Conservation (phyloP, 2,888 invertebrate genomes). For the Disparrhopalites patrizii region DNA sequence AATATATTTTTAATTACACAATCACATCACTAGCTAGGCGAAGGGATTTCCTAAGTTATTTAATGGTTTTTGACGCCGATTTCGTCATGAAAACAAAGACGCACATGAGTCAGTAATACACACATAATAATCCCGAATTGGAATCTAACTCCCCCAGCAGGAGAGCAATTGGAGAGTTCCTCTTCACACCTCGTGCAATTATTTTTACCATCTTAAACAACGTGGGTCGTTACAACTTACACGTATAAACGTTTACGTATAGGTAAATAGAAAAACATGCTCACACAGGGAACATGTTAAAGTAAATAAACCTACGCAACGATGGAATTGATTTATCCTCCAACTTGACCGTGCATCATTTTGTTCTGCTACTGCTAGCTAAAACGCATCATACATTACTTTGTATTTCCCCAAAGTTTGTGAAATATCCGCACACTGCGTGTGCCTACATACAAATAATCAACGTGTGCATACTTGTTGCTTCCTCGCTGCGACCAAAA, state of each 20-base stretch:
- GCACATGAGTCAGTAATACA: neutral
- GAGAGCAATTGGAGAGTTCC: too few species aligned
- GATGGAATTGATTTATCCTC: neutral
- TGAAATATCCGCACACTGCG: too few species aligned
- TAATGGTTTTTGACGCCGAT: neutral
- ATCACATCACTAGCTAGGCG: neutral
- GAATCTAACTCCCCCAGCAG: too few species aligned
- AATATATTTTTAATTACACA: neutral
- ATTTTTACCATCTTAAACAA: too few species aligned
- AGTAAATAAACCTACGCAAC: neutral
- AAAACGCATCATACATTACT: neutral
- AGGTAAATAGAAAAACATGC: neutral
- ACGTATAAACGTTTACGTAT: neutral
- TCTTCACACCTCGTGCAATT: too few species aligned
- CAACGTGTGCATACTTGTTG: too few species aligned
- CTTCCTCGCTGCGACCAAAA: too few species aligned
- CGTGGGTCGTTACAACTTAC: neutral
- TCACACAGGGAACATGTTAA: neutral
- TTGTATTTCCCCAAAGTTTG: slow-evolving; percentile 1
- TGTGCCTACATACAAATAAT: too few species aligned
- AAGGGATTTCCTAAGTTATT: slow-evolving; percentile 4
- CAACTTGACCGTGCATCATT: neutral
- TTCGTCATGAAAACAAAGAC: neutral
- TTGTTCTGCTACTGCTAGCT: too few species aligned
- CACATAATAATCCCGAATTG: too few species aligned